Evolutionary conservation across 2,113 vertebrate genomes (phyloP).

Genomic region (Elephas maximus): DNA sequence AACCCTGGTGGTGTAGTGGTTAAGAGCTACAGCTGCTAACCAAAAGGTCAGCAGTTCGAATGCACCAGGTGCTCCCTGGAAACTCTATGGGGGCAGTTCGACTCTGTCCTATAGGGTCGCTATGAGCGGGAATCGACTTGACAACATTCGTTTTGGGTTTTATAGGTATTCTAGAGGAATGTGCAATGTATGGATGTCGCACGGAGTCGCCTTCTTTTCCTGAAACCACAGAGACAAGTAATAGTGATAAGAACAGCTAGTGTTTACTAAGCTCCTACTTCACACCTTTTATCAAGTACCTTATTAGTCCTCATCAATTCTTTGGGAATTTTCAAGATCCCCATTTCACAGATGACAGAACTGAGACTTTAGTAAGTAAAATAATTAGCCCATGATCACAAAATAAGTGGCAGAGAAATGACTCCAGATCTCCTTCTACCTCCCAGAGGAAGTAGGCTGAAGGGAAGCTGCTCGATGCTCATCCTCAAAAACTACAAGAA

Average conservation of each 20-base stretch:
- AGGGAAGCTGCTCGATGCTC: background rate
- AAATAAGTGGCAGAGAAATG: background rate
- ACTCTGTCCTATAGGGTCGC: too few relatives aligned
- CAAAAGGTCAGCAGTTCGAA: too few relatives aligned
- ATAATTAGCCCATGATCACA: background rate
- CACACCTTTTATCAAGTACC: background rate
- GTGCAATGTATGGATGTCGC: background rate
- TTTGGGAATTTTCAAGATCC: background rate
- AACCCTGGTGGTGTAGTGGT: too few relatives aligned
- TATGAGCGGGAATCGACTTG: too few relatives aligned
- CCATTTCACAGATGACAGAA: background rate
- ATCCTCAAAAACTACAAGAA: background rate
- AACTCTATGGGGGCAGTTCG: too few relatives aligned
- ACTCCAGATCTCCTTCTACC: background rate
- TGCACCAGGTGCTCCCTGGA: too few relatives aligned
- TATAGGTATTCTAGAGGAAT: background rate
- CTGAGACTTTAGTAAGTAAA: too few relatives aligned
- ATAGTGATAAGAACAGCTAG: background rate
- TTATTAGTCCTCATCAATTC: background rate
- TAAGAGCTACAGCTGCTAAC: too few relatives aligned
- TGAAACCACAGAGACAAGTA: background rate
- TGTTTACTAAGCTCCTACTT: background rate
- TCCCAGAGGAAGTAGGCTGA: background rate
- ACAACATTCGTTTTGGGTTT: too few relatives aligned
- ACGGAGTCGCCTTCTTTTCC: background rate